Percentiles rank a stretch among this genome's conserved stretches.
phyloP scores from a whole-genome alignment of 1,140 invertebrate species.

The Saccostrea glomerata region DNA sequence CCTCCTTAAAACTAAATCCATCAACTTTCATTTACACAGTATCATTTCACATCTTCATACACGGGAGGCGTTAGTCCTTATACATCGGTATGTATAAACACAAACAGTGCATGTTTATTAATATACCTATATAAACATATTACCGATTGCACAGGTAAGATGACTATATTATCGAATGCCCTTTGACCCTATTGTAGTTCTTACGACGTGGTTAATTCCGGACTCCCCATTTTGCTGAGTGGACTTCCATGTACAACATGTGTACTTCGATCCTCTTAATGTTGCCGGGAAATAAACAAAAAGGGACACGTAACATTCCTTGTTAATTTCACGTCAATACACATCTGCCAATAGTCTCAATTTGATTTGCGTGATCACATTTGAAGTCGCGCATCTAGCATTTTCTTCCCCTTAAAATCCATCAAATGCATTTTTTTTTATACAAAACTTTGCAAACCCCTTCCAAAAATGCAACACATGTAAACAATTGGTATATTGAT shows the following conservation, averaged over 20 bases:
- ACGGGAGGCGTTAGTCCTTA: constrained; percentile 6
- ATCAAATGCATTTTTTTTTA: not conserved
- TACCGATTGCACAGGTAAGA: constrained; percentile 24
- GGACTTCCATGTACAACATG: constrained; percentile 9
- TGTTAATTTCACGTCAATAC: constrained; percentile 24
- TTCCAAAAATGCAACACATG: constrained; percentile 6
- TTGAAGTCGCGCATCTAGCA: not conserved
- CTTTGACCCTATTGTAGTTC: constrained; percentile 9
- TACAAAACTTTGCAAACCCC: not conserved
- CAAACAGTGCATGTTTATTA: constrained; percentile 2
- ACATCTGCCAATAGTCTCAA: constrained; percentile 21
- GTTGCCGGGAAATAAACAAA: constrained; percentile 34
- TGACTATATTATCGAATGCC: constrained; percentile 5
- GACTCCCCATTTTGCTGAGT: not conserved
- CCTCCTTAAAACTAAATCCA: not conserved
- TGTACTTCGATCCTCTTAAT: constrained; percentile 30
- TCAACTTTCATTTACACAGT: not conserved
- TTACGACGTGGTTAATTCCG: not conserved
- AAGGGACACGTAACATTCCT: not conserved
- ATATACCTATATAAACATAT: constrained; percentile 30
- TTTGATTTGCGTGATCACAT: constrained; percentile 8
- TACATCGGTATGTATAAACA: not conserved
- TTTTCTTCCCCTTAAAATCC: not conserved
- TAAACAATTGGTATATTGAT: not conserved
- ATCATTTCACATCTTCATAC: constrained; percentile 18